Conservation (phyloP, 2,888 invertebrate genomes). For the Acrobasis suavella region DNA sequence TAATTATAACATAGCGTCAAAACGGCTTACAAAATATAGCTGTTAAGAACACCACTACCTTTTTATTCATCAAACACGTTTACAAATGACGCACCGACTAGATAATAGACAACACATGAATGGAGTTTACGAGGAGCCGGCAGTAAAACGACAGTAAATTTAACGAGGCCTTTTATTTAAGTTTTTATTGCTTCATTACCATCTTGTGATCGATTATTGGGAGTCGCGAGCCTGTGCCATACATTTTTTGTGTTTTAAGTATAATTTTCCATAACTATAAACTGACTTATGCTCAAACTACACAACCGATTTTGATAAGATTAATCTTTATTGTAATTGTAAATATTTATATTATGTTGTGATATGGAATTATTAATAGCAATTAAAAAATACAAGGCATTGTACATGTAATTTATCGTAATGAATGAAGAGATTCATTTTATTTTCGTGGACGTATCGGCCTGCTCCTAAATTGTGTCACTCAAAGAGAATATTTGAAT, state of each 20-base stretch:
- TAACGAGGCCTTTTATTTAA: constrained; percentile 45
- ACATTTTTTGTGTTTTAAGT: not conserved
- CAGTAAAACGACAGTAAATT: constrained; percentile 57
- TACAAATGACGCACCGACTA: constrained; percentile 6
- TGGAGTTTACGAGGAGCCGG: constrained; percentile 45
- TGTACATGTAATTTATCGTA: too few relatives aligned
- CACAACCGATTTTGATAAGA: too few relatives aligned
- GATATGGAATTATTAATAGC: too few relatives aligned
- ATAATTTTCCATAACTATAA: too few relatives aligned
- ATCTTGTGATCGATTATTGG: constrained; percentile 28
- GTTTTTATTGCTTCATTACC: constrained; percentile 50
- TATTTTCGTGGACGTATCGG: not conserved
- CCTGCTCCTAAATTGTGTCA: not conserved
- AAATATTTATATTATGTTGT: too few relatives aligned
- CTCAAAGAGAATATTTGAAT: too few relatives aligned
- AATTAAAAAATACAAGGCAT: too few relatives aligned
- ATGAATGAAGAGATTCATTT: not conserved
- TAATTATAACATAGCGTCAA: too few relatives aligned
- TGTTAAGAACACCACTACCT: too few relatives aligned
- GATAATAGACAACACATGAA: constrained; percentile 44
- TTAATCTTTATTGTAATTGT: too few relatives aligned
- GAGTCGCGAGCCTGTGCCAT: not conserved
- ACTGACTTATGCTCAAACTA: too few relatives aligned
- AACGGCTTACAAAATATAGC: too few relatives aligned
- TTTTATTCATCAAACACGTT: not conserved